Evolutionary conservation across 2,797 vertebrate genomes (phyloP), one percentile per base, ranked within the genome.

Genomic region (Champsocephalus gunnari): DNA sequence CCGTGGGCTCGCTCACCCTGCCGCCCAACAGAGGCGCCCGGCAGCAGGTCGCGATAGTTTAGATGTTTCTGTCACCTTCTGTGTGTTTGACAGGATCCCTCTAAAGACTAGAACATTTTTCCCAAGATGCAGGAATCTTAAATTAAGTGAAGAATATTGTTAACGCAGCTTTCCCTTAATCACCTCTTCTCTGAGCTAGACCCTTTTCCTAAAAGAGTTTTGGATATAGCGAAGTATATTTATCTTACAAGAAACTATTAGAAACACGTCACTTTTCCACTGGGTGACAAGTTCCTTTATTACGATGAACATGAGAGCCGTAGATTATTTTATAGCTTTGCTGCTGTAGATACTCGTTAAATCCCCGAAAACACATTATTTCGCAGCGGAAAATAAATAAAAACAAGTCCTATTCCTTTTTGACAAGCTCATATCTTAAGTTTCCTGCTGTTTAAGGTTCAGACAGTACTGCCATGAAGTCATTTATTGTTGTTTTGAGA

Each of bases 1-100:
- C 97, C 0, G 95, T 98, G 0, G 96, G 96, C 3, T 92, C 93
- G 2, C 95, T 99, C 63, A 97, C 96, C 53, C 94, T 98, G 75
- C 96, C 97, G 0, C 96, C 96, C 0, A 92, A 96, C 87, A 80
- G 95, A 21, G 94, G 87, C 78, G 93, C 93, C 79, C 56, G 80
- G 9, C 79, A 86, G 1, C 84, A 86, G 84, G 82, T 88, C 12
- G 3, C 11, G 16, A 21, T 67, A n/a, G 19, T 28, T 59, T 47
- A n/a, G 1, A 3, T 60, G 8, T 61, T 34, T 63, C 10, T 64
- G 12, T 75, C 13, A 12, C 24, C 6, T 60, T 3, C 5, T 63
- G 9, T 24, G 8, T 43, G 57, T 66, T 49, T 45, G 9, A 56
- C 9, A 44, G 17, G 12, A 56, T 50, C n/a, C 9, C 19, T 55